Percentiles rank a stretch among this genome's conserved stretches.
Evolutionary conservation across 2,888 invertebrate genomes (phyloP).

Genomic region (Scelioninae gen. 2): DNA sequence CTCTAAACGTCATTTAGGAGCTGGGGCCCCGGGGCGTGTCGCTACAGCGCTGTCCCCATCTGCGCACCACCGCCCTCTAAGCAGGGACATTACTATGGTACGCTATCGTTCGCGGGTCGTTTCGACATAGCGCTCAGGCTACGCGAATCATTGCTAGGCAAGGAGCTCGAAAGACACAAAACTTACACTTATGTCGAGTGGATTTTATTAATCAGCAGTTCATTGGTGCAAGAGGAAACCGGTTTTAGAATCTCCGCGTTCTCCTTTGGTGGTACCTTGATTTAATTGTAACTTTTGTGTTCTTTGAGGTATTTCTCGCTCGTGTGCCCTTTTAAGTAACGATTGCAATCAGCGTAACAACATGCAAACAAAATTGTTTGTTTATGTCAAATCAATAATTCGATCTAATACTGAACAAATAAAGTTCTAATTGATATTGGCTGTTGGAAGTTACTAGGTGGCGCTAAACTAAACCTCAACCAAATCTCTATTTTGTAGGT

Average conservation of each 20-base stretch:
- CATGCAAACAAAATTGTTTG: no score
- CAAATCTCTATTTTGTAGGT: no score
- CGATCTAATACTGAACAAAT: no score
- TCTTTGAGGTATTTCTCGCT: slow-evolving; percentile 54
- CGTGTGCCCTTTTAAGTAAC: slow-evolving; percentile 4
- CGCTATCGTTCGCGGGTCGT: slow-evolving; percentile 54
- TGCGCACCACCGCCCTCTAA: slow-evolving; percentile 75
- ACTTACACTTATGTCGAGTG: slow-evolving; percentile 44
- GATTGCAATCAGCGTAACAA: background rate
- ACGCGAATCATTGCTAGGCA: slow-evolving; percentile 48
- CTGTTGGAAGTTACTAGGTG: no score
- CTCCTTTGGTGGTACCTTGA: no score
- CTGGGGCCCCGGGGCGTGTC: slow-evolving; percentile 75
- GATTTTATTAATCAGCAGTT: slow-evolving; percentile 21
- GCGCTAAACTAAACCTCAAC: no score
- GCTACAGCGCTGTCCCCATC: slow-evolving; percentile 74
- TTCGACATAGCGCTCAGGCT: slow-evolving; percentile 49
- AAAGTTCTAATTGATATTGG: no score
- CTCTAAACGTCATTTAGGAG: slow-evolving; percentile 85
- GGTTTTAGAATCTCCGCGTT: no score
- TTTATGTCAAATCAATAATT: no score
- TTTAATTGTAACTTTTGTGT: slow-evolving; percentile 55
- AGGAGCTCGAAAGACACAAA: slow-evolving; percentile 54
- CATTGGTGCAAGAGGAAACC: background rate
- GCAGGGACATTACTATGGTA: slow-evolving; percentile 49